These are phyloP conservation scores for Hylaeus anthracinus DNA, from an alignment of 1,140 invertebrate species.

Conservation along the genomic window DNA sequence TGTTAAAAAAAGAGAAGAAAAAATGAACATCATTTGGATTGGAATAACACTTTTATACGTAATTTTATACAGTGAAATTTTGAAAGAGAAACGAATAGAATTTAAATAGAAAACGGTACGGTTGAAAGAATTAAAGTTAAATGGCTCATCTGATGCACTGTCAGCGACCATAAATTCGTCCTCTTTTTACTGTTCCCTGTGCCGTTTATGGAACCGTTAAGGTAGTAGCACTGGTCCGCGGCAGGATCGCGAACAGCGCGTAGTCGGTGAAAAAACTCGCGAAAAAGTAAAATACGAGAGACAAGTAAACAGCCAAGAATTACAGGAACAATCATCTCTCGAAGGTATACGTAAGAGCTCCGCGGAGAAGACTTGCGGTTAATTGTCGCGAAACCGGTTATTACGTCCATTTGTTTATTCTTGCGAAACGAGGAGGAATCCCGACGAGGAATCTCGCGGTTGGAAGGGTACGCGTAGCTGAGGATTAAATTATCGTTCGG, in stretches of 20 bases:
- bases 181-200: background rate
- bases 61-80: no score
- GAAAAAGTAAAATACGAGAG: background rate
- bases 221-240: background rate
- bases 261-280: background rate
- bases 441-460: background rate
- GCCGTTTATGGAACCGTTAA: slow-evolving; percentile 35
- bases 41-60: no score
- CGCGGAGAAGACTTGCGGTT: background rate
- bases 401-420: slow-evolving; percentile 5
- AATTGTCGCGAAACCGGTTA: background rate
- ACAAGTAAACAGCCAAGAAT: background rate
- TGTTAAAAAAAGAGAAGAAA: no score
- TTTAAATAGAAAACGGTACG: no score
- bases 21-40: no score
- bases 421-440: background rate
- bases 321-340: background rate
- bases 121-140: no score
- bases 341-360: background rate
- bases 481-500: background rate
- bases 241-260: background rate
- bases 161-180: slow-evolving; percentile 25
- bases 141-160: background rate
- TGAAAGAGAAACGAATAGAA: no score
- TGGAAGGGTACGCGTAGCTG: background rate